These are phyloP conservation scores for Frankliniella fusca DNA, from an alignment of 2,888 invertebrate genomes.

Conservation along the genomic window DNA sequence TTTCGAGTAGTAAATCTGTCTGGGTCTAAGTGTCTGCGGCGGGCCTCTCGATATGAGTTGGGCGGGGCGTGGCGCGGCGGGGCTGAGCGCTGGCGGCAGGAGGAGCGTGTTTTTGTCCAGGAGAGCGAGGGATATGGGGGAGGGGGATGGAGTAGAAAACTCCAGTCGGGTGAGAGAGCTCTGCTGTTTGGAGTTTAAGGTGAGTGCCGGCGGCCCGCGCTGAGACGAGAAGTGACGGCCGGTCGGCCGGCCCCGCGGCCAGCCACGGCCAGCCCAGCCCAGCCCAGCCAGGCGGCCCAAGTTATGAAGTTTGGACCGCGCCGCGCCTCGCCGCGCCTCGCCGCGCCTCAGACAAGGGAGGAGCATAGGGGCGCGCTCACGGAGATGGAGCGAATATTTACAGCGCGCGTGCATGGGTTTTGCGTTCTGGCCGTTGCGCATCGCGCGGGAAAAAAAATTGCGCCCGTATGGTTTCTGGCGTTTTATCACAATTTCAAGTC, in stretches of 20 bases:
- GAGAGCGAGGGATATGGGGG: background rate
- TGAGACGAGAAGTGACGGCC: slow-evolving; percentile 5
- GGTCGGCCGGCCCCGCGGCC: background rate
- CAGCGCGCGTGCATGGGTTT: no score
- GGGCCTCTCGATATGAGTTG: background rate
- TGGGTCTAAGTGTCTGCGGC: background rate
- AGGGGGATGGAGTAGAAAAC: background rate
- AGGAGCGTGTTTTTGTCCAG: background rate
- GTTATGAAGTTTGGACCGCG: background rate
- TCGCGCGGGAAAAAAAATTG: no score
- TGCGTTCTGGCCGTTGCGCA: no score
- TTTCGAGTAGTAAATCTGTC: slow-evolving; percentile 24
- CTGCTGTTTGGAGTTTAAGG: no score
- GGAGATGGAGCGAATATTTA: background rate
- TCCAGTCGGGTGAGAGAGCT: no score
- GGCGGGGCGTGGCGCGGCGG: background rate
- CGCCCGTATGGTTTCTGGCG: no score
- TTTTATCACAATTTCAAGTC: no score
- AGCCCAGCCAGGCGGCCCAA: background rate
- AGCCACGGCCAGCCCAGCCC: background rate
- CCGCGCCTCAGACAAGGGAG: no score
- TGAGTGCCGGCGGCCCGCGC: no score
- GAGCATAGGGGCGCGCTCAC: background rate
- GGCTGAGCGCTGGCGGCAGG: no score
- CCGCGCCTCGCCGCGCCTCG: no score